Base-by-base conservation (phyloP, 2,888 invertebrate species). In the Apocheima hispidaria region DNA sequence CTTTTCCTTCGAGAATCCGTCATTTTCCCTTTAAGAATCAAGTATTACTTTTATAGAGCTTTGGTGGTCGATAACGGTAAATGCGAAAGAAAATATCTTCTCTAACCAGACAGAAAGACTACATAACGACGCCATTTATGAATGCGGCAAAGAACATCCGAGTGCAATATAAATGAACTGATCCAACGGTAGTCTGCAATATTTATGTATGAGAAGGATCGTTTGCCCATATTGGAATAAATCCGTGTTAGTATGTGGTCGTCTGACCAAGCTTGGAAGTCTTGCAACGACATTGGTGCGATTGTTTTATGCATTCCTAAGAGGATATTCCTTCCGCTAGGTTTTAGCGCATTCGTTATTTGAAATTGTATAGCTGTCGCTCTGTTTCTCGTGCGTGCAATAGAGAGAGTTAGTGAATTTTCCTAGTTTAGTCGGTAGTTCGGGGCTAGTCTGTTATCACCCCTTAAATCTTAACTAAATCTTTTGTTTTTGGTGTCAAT, bases 101-200 rank as follows among this genome's bases (percentile, higher is more conserved):
- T 35, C 12, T 35, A 16, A n/a, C 38, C 20, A 41, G 28, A 23
- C 40, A 20, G n/a, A 21, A 43, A 18, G 40, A n/a, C 60, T 48
- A 67, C 65, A 68, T 70, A 74, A 74, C 74, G 73, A 75, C 69
- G 73, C 58, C 68, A 68, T 71, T n/a, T n/a, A 74, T 71, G 70
- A 75, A 79, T 77, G 75, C 74, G 66, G 72, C 70, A 69, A 70
- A 74, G 72, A 75, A 77, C 75, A 79, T 79, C 78, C 81, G 81
- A 70, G 73, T 83, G 81, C 78, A 83, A 84, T 82, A 85, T 83
- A 84, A 86, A 85, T 83, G 82, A 86, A 81, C 77, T 54, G 79
- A 80, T 77, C 79, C 77, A 78, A 74, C 79, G 74, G 78, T 75
- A 77, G 71, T 65, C 70, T 81, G 78, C 78, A 83, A 83, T 84